Base-by-base conservation (phyloP, 2,797 vertebrate species). In the Esox masquinongy region DNA sequence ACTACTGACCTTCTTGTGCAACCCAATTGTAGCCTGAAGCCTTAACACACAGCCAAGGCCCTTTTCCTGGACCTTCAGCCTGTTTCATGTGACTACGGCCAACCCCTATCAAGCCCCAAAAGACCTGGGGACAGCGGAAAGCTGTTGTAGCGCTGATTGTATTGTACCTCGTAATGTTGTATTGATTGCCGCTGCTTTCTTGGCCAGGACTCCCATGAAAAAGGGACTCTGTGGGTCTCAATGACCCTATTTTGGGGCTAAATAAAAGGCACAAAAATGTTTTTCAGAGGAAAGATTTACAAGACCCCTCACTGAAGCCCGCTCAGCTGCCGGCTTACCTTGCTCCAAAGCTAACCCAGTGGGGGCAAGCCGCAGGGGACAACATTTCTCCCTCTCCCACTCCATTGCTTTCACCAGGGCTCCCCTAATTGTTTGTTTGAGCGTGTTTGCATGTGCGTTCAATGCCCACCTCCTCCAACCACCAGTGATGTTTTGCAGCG, bases 281-380 rank as follows among this genome's bases (percentile, higher is more conserved):
- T 43, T 43, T 47, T 47, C 12, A 70, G 69, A 70, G 43, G 47
- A 14, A 70, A 22, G 78, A 86, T 86, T 83, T 84, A 86, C 76
- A 63, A 70, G 77, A 16, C n/a, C 74, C 74, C 70, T 74, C 36
- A 79, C 79, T 79, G 56, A 75, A 68, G 69, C 66, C 75, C 72
- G 66, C 82, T 82, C 70, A 50, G 79, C 81, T 22, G 26, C 56
- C 34, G 29, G 14, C 73, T 79, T 80, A 70, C 73, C 81, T 22
- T 81, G 70, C 79, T 82, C 66, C 66, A 79, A 68, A 84, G 76
- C 73, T 80, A 78, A 79, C 84, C 81, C 80, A 83, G 79, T 56
- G 72, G 74, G 61, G 31, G 74, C 72, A 56, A 78, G 43, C 22
- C 56, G 61, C 61, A 0, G 61, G 53, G 85, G 68, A 56, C 59